Percentiles rank a stretch among this genome's conserved stretches.
Evolutionary conservation across 2,888 invertebrate species (phyloP).

Genomic region (Ypsolopha sequella): DNA sequence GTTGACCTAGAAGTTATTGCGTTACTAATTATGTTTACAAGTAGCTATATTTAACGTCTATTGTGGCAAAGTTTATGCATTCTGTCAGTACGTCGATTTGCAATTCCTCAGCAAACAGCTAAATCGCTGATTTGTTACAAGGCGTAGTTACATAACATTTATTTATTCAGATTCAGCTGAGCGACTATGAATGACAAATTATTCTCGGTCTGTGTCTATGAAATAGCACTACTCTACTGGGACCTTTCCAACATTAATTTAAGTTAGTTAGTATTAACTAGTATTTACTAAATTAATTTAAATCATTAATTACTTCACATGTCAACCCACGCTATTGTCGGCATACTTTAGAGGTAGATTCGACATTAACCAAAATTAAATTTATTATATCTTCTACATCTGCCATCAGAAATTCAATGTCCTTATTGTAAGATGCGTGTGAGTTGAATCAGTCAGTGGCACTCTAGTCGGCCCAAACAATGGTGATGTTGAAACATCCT

Average conservation of each 20-base stretch:
- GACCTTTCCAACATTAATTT: too few relatives aligned
- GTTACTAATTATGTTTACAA: not conserved
- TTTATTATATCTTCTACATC: not conserved
- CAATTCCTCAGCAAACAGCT: slow-evolving; percentile 26
- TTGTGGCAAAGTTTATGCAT: not conserved
- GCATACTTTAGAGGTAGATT: not conserved
- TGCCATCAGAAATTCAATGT: slow-evolving; percentile 1
- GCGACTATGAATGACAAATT: slow-evolving; percentile 4
- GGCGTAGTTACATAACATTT: slow-evolving; percentile 39
- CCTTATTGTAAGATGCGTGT: slow-evolving; percentile 3
- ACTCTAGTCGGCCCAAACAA: slow-evolving; percentile 39
- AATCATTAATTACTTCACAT: not conserved
- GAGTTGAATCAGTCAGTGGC: slow-evolving; percentile 15
- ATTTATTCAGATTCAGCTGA: not conserved
- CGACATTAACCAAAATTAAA: not conserved
- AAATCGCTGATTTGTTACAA: slow-evolving; percentile 38
- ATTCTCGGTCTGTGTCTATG: not conserved
- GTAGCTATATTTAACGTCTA: not conserved
- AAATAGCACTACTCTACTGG: too few relatives aligned
- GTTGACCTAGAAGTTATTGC: slow-evolving; percentile 1
- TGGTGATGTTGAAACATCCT: slow-evolving; percentile 33
- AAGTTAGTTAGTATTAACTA: too few relatives aligned
- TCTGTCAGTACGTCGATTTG: slow-evolving; percentile 6
- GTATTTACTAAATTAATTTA: too few relatives aligned
- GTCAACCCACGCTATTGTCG: not conserved